Evolutionary conservation across 2,888 invertebrate species (phyloP).

Genomic region (Caenorhabditis plicata): DNA sequence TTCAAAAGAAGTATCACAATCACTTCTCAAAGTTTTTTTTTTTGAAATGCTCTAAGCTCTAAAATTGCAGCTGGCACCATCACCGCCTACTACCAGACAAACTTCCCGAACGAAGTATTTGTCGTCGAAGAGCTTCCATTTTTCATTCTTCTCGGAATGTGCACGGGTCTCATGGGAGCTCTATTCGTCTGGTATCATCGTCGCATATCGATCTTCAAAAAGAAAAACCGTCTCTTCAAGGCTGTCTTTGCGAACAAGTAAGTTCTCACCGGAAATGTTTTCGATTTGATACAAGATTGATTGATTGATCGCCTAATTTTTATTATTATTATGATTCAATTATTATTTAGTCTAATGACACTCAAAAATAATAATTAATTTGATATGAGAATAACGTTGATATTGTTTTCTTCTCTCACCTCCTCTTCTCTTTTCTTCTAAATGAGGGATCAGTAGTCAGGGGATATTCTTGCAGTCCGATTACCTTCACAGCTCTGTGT

Average conservation of each 20-base stretch:
- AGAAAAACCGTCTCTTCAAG: conserved; percentile 35
- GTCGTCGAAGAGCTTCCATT: conserved; percentile 92
- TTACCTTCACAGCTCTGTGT: conserved; percentile 33
- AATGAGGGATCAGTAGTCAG: no score
- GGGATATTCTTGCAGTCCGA: conserved; percentile 38
- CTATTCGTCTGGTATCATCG: conserved; percentile 49
- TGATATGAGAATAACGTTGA: no score
- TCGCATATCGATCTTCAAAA: conserved; percentile 40
- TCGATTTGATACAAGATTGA: not conserved
- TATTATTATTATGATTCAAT: not conserved
- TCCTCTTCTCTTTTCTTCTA: no score
- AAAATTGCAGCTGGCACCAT: conserved; percentile 58
- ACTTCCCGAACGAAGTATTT: conserved; percentile 77
- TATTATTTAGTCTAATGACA: no score
- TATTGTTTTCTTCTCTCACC: no score
- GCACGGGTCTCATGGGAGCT: conserved; percentile 49
- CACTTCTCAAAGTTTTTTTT: not conserved
- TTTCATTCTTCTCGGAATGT: conserved; percentile 80
- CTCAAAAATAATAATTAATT: no score
- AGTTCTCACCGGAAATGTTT: not conserved
- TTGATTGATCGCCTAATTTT: not conserved
- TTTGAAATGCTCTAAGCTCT: conserved; percentile 12
- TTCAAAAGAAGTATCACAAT: not conserved
- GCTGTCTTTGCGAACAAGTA: conserved; percentile 48
- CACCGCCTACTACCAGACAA: conserved; percentile 77